Evolutionary conservation across 2,888 invertebrate species (phyloP), one percentile per base, ranked within the genome.

Genomic region (Leucophenga montana): DNA sequence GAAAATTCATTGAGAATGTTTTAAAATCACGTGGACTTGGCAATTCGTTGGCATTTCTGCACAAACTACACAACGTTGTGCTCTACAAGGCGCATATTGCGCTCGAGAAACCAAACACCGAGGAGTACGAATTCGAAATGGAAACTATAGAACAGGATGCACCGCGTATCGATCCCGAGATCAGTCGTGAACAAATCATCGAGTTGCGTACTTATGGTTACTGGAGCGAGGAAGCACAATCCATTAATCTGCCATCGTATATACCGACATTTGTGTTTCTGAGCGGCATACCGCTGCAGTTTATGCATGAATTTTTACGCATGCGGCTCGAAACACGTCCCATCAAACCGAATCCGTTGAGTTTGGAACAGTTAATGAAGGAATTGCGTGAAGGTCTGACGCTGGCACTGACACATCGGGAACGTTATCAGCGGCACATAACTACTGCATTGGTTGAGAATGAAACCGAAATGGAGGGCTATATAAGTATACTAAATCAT

Each of bases 321-420:
- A 93, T 97, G 91, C 90, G 97, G 56, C 90, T 97, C 50, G 96
- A 97, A 85, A 93, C 94, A 72, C 92, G 94, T 70, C 95, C 95
- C 0, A 92, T 92, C 22, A 93, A 94, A 65, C 97, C 97, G 0
- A 96, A 96, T 65, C 93, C 94, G 8, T 91, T 97, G 59, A 96
- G 96, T 77, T 92, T 97, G 59, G 92, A 95, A 82, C 97, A 97
- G 91, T 87, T 97, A 65, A 95, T 96, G 90, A 93, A 94, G 84
- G 98, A 98, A 89, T 91, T 97, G 75, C 95, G 96, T 73, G 97
- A 98, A 83, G 96, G 96, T 0, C 89, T 98, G 67, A 93, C 93
- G 80, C 93, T 96, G 61, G 95, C 97, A 14, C 92, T 95, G 53
- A 91, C 93, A 69, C 94, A 96, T 89, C 93, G 96, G 14, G 92